Base-by-base conservation (phyloP, 2,888 invertebrate species). In the Lasioglossum pauxillum region DNA sequence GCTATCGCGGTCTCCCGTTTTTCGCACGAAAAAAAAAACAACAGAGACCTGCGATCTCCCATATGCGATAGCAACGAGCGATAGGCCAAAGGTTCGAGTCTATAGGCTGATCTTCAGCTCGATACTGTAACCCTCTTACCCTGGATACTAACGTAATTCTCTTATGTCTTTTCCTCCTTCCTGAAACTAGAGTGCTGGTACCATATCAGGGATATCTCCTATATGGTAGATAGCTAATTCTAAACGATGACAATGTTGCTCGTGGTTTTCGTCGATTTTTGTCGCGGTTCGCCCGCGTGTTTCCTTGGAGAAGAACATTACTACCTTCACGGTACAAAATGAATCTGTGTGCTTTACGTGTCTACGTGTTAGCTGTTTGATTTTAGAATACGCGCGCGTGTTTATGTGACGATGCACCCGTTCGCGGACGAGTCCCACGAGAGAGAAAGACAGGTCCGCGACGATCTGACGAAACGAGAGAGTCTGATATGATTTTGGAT, bases 1-100 rank as follows among this genome's bases (percentile, higher is more conserved):
- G 81, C 84, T 87, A 81, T 87, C 57, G 44, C 79, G 83, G 72
- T 81, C 88, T 85, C 80, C 79, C 79, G 71, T 69, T 38, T 14
- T 53, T 53, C 53, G 35, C 31, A 4, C 46, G 76, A 84, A 78
- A 89, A 14, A 80, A n/a, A 53, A 2, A 2, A n/a, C n/a, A 49
- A 31, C 5, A 64, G 31, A 64, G 64, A 64, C 27, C 16, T 14
- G 5, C 76, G 86, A 74, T 10, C 35, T 27, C 64, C 78, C 35
- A 38, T 23, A 38, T 35, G 57, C 69, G 72, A 85, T 69, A 69
- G 69, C 23, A 79, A 81, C 77, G 82, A 90, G 82, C 84, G 80
- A 80, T 92, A 92, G 91, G 91, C 92, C 90, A 87, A 90, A 90
- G 80, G 77, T 91, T 83, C 82, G 75, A 77, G 85, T 82, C 87